Evolutionary conservation across 2,888 invertebrate species (phyloP).

Genomic region (Agonum fuliginosum): DNA sequence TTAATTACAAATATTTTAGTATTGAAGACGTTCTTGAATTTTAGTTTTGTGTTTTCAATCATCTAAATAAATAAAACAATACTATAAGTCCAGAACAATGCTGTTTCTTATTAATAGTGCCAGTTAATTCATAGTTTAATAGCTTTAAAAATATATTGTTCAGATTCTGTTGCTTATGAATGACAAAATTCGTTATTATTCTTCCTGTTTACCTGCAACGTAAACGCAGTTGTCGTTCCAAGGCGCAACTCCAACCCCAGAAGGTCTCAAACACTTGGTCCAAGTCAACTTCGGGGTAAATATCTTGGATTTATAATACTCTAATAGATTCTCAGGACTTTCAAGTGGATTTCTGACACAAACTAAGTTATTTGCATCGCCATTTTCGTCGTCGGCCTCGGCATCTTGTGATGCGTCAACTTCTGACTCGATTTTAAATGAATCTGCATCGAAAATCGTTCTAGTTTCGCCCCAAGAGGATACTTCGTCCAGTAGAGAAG

Average conservation of each 20-base stretch:
- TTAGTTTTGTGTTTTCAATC: no score
- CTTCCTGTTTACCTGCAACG: slow-evolving; percentile 78
- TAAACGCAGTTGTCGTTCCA: slow-evolving; percentile 80
- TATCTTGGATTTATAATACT: slow-evolving; percentile 75
- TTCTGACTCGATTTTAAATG: slow-evolving; percentile 75
- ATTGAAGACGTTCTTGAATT: no score
- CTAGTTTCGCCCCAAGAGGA: slow-evolving; percentile 76
- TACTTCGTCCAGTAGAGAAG: slow-evolving; percentile 76
- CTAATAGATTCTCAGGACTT: slow-evolving; percentile 72
- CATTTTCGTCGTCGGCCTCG: slow-evolving; percentile 74
- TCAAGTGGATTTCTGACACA: slow-evolving; percentile 74
- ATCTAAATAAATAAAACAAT: no score
- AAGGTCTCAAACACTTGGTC: slow-evolving; percentile 79
- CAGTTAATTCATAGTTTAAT: no score
- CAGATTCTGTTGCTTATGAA: background rate
- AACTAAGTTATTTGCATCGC: slow-evolving; percentile 67
- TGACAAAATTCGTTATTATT: background rate
- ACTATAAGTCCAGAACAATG: no score
- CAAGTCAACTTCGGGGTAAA: slow-evolving; percentile 76
- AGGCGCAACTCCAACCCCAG: slow-evolving; percentile 80
- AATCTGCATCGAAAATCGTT: slow-evolving; percentile 76
- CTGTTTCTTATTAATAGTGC: no score
- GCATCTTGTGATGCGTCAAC: slow-evolving; percentile 72
- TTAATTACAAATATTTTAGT: no score
- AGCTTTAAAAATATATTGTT: no score